Percentiles rank a stretch among this genome's conserved stretches.
Evolutionary conservation across 2,888 invertebrate species (phyloP).

Genomic region (Cataglyphis cursor): DNA sequence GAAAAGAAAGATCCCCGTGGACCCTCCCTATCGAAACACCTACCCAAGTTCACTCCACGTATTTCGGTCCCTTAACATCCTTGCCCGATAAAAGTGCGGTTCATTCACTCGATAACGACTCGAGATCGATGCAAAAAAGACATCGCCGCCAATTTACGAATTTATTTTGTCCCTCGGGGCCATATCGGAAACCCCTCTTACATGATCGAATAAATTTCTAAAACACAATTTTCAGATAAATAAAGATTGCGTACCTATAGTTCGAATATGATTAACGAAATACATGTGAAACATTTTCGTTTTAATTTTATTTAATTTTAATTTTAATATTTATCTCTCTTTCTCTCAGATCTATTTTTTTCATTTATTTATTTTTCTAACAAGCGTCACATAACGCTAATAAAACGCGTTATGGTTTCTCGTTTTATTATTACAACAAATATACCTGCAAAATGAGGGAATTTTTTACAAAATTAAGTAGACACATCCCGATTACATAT

Average conservation of each 20-base stretch:
- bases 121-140: slow-evolving; percentile 3
- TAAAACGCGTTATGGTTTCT: background rate
- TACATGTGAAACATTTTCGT: background rate
- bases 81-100: background rate
- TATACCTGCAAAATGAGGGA: no score
- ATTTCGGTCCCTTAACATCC: background rate
- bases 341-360: background rate
- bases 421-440: background rate
- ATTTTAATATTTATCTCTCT: background rate
- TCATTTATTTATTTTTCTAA: background rate
- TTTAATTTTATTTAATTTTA: background rate
- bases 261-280: background rate
- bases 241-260: background rate
- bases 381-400: background rate
- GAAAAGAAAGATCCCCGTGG: background rate
- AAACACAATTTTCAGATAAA: background rate
- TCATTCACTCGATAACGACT: slow-evolving; percentile 6
- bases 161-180: background rate
- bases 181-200: background rate
- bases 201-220: background rate
- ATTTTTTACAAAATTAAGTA: no score
- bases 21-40: background rate
- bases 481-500: no score
- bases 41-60: background rate
- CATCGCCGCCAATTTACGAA: background rate